Conservation (phyloP, 2,888 invertebrate species). For the Meiosimyza decipiens region DNA sequence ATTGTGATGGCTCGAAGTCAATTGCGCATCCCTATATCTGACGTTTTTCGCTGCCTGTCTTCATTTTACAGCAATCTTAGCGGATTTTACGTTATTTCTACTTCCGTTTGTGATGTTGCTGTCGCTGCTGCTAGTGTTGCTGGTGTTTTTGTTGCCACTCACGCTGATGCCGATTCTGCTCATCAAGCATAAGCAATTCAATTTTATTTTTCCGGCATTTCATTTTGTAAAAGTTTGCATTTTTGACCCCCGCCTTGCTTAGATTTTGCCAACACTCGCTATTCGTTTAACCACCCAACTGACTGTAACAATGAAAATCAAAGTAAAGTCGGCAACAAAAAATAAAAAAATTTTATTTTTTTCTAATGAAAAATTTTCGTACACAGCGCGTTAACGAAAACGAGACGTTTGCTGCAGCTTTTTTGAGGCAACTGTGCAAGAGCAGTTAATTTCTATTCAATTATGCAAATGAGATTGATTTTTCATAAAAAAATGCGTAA, state of each 20-base stretch:
- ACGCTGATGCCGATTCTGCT: constrained; percentile 1
- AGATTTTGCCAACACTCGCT: neutral
- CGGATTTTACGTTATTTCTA: constrained; percentile 29
- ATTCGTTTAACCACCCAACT: neutral
- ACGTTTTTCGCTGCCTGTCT: neutral
- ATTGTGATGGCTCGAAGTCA: too few species aligned
- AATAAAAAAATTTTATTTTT: neutral
- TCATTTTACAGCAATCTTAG: constrained; percentile 20
- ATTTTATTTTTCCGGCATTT: constrained; percentile 30
- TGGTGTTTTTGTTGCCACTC: too few species aligned
- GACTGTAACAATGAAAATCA: constrained; percentile 25
- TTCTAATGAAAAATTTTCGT: too few species aligned
- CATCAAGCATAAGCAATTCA: constrained; percentile 32
- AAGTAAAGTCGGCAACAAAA: neutral
- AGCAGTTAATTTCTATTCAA: constrained; percentile 46
- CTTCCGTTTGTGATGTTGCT: constrained; percentile 7
- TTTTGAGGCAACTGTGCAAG: constrained; percentile 16
- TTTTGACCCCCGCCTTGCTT: neutral
- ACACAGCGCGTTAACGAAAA: too few species aligned
- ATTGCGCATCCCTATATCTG: too few species aligned
- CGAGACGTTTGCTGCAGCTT: too few species aligned
- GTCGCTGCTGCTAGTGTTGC: too few species aligned
- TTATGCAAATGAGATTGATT: constrained; percentile 47
- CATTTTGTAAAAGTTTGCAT: constrained; percentile 27
- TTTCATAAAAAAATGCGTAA: constrained; percentile 33